Conservation (phyloP, 1,140 invertebrate genomes). For the Drosophila funebris region DNA sequence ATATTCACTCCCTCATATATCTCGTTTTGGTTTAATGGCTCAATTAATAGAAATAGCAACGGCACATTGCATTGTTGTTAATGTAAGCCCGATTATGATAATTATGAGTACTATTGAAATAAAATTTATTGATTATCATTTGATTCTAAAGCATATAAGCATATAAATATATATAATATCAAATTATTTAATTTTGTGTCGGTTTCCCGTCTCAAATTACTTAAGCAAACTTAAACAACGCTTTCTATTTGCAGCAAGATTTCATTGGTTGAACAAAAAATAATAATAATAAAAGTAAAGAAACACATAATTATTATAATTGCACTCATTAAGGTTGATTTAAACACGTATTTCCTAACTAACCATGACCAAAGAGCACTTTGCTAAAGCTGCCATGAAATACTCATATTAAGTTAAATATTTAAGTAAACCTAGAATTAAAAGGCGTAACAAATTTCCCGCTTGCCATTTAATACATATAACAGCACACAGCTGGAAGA, state of each 20-base stretch:
- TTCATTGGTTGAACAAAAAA: neutral
- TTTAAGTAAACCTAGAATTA: constrained; percentile 23
- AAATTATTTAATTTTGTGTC: too few species aligned
- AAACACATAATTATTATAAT: constrained; percentile 61
- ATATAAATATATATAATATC: too few species aligned
- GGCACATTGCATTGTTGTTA: constrained; percentile 3
- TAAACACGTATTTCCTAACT: constrained; percentile 47
- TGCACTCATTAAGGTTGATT: constrained; percentile 56
- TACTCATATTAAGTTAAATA: constrained; percentile 18
- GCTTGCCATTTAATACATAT: neutral
- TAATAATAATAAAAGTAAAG: too few species aligned
- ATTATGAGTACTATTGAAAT: too few species aligned
- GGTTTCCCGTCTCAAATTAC: neutral
- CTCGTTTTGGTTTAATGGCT: constrained; percentile 16
- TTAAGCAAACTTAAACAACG: constrained; percentile 1
- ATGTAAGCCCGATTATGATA: too few species aligned
- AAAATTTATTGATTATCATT: too few species aligned
- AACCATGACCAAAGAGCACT: constrained; percentile 58
- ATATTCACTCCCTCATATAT: neutral
- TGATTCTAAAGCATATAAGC: too few species aligned
- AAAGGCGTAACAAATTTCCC: constrained; percentile 60
- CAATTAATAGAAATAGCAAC: constrained; percentile 16
- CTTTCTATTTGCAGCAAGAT: constrained; percentile 20
- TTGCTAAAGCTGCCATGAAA: constrained; percentile 53
- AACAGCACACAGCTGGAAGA: neutral